Evolutionary conservation across 2,888 invertebrate genomes (phyloP).

Genomic region (Metacarcinus magister): DNA sequence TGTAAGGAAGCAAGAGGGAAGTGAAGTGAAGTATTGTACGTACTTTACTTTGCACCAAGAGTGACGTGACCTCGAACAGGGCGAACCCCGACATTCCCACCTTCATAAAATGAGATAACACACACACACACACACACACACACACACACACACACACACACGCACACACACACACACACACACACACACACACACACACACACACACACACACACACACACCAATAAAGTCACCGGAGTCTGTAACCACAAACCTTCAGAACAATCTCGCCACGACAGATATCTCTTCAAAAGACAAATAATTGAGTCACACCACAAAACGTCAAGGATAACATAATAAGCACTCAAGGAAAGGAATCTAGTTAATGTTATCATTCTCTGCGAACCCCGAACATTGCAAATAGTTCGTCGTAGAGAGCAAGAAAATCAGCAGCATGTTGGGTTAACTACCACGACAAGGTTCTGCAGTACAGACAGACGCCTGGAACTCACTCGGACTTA

Average conservation of each 20-base stretch:
- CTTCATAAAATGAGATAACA: not conserved
- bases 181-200: constrained; percentile 55
- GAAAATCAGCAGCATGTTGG: not conserved
- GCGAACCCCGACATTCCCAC: not conserved
- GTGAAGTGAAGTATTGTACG: too few relatives aligned
- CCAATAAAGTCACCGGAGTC: not conserved
- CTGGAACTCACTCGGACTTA: not conserved
- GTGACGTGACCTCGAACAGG: not conserved
- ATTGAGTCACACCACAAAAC: not conserved
- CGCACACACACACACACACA: constrained; percentile 9
- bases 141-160: constrained; percentile 64
- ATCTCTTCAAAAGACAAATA: not conserved
- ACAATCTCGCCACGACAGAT: not conserved
- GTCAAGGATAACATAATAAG: not conserved
- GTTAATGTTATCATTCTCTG: not conserved
- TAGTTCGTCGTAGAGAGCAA: not conserved
- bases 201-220: constrained; percentile 39
- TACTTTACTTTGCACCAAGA: too few relatives aligned
- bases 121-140: constrained; percentile 61
- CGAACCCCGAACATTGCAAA: not conserved
- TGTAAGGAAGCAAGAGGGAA: not conserved
- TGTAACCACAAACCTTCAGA: constrained; percentile 10
- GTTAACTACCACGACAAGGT: not conserved
- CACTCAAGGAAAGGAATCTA: not conserved
- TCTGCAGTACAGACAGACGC: not conserved